Evolutionary conservation across 2,888 invertebrate species (phyloP).

Genomic region (Ennomos fuscantarius): DNA sequence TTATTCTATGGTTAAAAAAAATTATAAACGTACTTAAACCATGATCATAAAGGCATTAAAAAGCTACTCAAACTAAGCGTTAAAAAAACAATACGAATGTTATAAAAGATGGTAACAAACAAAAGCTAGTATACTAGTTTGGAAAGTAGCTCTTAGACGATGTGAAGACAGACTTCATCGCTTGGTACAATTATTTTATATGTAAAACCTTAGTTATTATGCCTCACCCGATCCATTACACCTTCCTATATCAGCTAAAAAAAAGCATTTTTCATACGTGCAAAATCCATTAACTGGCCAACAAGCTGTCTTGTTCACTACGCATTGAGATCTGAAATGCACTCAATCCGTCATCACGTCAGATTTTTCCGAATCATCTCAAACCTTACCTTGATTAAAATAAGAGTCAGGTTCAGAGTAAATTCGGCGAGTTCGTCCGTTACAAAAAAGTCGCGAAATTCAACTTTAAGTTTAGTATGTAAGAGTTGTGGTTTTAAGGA

Average conservation of each 20-base stretch:
- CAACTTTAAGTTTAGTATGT: conserved; percentile 7
- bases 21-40: too few species aligned
- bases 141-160: too few species aligned
- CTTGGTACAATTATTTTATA: too few species aligned
- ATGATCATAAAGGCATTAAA: too few species aligned
- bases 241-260: conserved; percentile 33
- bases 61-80: too few species aligned
- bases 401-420: conserved; percentile 1
- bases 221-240: not conserved
- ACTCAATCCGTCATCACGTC: conserved; percentile 68
- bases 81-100: too few species aligned
- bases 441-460: conserved; percentile 2
- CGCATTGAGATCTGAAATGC: conserved; percentile 45
- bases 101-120: too few species aligned
- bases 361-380: not conserved
- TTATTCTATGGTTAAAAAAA: too few species aligned
- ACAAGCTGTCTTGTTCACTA: conserved; percentile 54
- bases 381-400: conserved; percentile 1
- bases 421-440: not conserved
- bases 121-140: too few species aligned
- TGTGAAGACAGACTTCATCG: too few species aligned
- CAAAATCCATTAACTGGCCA: conserved; percentile 62
- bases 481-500: conserved; percentile 12
- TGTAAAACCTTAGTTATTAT: too few species aligned
- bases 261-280: conserved; percentile 49